Conservation (phyloP, 2,113 vertebrate species). For the Tragelaphus imberbis region DNA sequence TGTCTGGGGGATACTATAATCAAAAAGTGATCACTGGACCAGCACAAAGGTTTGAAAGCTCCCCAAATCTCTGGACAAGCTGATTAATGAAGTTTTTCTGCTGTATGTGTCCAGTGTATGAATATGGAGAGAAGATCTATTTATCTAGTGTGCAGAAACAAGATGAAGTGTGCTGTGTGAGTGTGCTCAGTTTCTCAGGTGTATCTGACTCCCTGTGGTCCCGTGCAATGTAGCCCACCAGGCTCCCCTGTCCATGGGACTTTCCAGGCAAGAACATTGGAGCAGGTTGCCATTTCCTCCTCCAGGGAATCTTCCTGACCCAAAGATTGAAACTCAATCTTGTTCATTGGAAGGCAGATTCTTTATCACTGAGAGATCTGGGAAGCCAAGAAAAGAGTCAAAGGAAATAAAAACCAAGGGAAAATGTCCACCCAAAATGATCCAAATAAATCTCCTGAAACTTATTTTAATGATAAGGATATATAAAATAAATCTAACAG, state of each 20-base stretch:
- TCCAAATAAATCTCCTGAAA: not conserved
- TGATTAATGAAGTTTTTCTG: not conserved
- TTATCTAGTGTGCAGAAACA: not conserved
- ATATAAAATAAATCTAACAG: not conserved
- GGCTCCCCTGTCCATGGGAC: not conserved
- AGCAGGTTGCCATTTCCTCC: not conserved
- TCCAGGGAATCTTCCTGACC: not conserved
- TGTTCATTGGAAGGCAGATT: not conserved
- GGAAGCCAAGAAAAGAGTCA: not conserved
- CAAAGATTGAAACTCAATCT: not conserved
- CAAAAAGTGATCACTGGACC: not conserved
- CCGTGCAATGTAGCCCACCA: rapidly evolving
- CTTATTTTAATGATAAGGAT: not conserved
- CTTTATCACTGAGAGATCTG: not conserved
- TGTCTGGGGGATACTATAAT: not conserved
- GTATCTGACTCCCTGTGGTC: rapidly evolving
- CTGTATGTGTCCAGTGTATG: not conserved
- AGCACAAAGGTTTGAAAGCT: not conserved
- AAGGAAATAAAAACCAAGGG: not conserved
- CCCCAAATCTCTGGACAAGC: not conserved
- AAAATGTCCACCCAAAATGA: not conserved
- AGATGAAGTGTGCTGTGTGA: not conserved
- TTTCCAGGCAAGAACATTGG: not conserved
- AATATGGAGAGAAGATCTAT: not conserved
- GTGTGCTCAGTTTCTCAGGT: not conserved